Percentiles rank a stretch among this genome's conserved stretches.
phyloP scores from a whole-genome alignment of 2,113 vertebrate species.

The Phrynosoma blainvillii region DNA sequence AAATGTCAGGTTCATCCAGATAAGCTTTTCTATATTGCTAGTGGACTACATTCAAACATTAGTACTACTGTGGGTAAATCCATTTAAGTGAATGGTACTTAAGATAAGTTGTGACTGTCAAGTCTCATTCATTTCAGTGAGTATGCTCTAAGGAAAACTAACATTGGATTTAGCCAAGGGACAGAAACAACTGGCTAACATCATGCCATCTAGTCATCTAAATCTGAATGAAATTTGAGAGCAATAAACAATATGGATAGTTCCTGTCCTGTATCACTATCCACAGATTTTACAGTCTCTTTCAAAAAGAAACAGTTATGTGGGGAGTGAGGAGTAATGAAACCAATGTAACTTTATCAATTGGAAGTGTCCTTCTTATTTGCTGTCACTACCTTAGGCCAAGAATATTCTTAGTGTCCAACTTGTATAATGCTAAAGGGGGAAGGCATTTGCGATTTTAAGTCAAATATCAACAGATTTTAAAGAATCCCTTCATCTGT shows the following conservation, averaged over 20 bases:
- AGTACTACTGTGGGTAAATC: neutral
- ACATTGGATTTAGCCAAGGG: neutral
- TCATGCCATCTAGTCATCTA: neutral
- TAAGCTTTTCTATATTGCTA: neutral
- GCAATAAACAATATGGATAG: neutral
- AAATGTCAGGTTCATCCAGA: neutral
- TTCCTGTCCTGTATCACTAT: neutral
- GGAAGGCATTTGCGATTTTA: neutral
- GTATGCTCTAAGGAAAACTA: neutral
- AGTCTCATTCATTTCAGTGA: neutral
- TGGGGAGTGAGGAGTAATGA: neutral
- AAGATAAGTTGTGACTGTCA: neutral
- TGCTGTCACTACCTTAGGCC: neutral
- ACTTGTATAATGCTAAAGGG: neutral
- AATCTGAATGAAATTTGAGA: neutral
- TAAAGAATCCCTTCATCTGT: neutral
- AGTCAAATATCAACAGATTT: neutral
- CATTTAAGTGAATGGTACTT: neutral
- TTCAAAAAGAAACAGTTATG: neutral
- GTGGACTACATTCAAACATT: neutral
- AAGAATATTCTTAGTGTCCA: neutral
- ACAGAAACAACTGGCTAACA: neutral
- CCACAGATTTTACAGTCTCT: neutral
- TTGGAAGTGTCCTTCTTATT: neutral
- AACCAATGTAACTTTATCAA: neutral